Evolutionary conservation across 2,113 vertebrate species (phyloP), one percentile per base, ranked within the genome.

Genomic region (Fulica atra): DNA sequence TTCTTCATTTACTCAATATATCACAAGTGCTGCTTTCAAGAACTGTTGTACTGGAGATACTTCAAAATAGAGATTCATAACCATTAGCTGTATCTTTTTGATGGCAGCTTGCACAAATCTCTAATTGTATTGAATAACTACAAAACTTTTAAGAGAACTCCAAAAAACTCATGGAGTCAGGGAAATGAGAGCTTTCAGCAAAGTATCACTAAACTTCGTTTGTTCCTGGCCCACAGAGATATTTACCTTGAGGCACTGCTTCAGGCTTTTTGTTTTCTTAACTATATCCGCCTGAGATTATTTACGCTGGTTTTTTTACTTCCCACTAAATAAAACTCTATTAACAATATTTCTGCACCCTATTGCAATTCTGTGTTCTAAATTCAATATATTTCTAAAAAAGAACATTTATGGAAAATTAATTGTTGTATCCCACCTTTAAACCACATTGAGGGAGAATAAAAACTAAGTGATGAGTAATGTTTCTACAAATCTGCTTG

Each of bases 191-290:
- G 35, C 40, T 92, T 91, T 73, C 64, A 86, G 50, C 73, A 24
- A 70, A 73, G 51, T 94, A 92, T 95, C 84, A 74, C 46, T 78
- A 94, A 56, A 68, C 10, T 74, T 91, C 14, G 9, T 81, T 91
- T 92, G 64, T 71, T 91, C 87, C 89, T 89, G 61, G 38, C 78
- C 89, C 84, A 42, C 19, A 79, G 84, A 92, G 95, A 84, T 38
- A 64, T 74, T 64, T 38, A 87, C 35, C 84, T 51, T 59, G 63
- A 78, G 81, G 87, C 60, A 87, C 17, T 79, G 78, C 73, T 78
- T 93, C 57, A 56, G 69, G 89, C 51, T 81, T 88, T 81, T 66
- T 42, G 24, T 57, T 84, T 86, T 80, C 57, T 85, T 19, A 42
- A 60, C n/a, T 40, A 25, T 93, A 7, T 28, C 15, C 50, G 31